Conservation (phyloP, 2,797 vertebrate species). For the Vireo griseus region DNA sequence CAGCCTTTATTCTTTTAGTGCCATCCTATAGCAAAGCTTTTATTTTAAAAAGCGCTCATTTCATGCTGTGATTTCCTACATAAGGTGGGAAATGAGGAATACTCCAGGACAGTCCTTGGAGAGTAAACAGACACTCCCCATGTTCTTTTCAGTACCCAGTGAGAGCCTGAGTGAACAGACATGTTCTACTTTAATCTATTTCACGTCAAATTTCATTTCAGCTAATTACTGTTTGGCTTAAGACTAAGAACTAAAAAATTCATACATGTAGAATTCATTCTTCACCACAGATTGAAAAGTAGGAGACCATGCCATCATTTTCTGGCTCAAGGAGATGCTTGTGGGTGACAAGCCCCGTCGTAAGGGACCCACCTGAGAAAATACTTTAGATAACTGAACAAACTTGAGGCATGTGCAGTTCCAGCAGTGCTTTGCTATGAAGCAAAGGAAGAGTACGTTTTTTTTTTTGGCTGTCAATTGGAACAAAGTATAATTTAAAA, state of each 20-base stretch:
- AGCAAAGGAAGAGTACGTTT: background rate
- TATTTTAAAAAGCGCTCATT: background rate
- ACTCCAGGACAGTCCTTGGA: background rate
- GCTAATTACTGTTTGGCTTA: background rate
- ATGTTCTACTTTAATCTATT: background rate
- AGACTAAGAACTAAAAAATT: background rate
- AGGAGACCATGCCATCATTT: background rate
- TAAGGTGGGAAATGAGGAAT: background rate
- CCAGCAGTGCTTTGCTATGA: background rate
- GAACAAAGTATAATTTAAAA: background rate
- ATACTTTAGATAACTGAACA: slow-evolving; percentile 43
- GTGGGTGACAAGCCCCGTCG: background rate
- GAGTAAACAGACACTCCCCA: background rate
- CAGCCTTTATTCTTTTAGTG: background rate
- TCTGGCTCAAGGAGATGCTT: background rate
- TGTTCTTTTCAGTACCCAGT: background rate
- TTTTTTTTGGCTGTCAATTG: background rate
- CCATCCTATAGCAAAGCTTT: background rate
- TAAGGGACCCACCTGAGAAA: slow-evolving; percentile 16
- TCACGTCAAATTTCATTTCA: background rate
- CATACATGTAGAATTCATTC: background rate
- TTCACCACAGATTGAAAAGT: background rate
- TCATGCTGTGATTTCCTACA: background rate
- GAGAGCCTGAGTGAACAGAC: background rate
- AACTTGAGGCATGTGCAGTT: background rate